A percentile compares a stretch with the other conserved stretches of the same genome.
Conservation (phyloP, 2,888 invertebrate genomes). For the Dolomedes plantarius region DNA sequence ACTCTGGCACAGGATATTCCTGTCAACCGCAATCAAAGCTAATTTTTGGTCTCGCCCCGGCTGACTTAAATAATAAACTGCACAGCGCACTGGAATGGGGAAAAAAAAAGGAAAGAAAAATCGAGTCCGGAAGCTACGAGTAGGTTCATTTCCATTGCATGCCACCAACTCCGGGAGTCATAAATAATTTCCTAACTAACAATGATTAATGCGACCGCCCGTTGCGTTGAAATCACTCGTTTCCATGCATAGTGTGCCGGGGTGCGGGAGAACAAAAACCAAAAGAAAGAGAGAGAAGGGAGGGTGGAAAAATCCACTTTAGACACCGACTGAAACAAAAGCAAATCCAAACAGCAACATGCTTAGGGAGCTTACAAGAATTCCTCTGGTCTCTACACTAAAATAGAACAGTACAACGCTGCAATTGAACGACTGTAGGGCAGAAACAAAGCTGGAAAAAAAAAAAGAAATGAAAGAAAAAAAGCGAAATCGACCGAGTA, state of each 20-base stretch:
- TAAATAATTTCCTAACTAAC: constrained; percentile 5
- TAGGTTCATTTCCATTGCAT: not conserved
- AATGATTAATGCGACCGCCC: not conserved
- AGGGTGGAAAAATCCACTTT: not conserved
- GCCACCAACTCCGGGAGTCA: not conserved
- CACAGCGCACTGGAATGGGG: not conserved
- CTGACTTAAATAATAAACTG: not conserved
- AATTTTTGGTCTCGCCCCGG: not conserved
- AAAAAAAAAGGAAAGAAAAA: not conserved
- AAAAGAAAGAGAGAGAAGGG: not conserved
- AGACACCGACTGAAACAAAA: too few relatives aligned
- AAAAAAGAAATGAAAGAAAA: not conserved
- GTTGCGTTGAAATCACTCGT: not conserved
- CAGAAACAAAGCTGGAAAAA: too few relatives aligned
- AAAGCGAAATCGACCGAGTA: not conserved
- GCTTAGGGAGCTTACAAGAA: not conserved
- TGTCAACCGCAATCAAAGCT: not conserved
- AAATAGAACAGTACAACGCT: too few relatives aligned
- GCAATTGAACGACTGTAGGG: too few relatives aligned
- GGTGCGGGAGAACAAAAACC: too few relatives aligned
- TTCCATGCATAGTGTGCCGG: not conserved
- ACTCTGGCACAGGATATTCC: too few relatives aligned
- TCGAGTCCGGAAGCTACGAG: not conserved
- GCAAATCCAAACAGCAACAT: not conserved
- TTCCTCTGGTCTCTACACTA: not conserved